phyloP scores from a whole-genome alignment of 2,797 vertebrate genomes.

The Crax fasciolata region DNA sequence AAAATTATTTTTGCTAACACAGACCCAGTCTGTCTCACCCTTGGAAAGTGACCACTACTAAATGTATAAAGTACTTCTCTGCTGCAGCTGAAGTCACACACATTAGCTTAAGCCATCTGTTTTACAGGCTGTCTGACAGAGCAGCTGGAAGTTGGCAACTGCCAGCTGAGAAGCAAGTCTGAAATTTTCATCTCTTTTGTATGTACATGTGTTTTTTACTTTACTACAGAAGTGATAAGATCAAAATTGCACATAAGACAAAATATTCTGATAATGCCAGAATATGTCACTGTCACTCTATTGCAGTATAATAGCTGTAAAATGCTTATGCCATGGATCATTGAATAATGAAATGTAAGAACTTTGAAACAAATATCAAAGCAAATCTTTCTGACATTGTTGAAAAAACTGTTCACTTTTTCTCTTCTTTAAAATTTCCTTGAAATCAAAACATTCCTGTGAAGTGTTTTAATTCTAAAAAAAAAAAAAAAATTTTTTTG shows the following conservation, averaged over 20 bases:
- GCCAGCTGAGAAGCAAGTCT: neutral
- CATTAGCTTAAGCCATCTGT: neutral
- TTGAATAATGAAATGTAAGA: conserved; percentile 2
- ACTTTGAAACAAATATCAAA: neutral
- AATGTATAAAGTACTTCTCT: neutral
- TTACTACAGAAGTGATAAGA: neutral
- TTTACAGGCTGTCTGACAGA: neutral
- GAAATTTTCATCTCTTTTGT: neutral
- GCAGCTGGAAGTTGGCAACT: neutral
- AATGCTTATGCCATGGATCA: neutral
- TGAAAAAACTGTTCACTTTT: neutral
- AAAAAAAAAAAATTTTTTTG: neutral
- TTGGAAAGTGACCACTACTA: neutral
- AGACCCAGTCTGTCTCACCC: neutral
- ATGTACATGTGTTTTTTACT: neutral
- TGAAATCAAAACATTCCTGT: conserved; percentile 37
- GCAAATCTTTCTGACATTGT: neutral
- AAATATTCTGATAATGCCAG: neutral
- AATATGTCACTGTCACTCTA: neutral
- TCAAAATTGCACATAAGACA: neutral
- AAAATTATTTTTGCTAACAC: neutral
- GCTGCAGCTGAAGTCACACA: neutral
- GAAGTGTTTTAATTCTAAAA: neutral
- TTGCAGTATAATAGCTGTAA: neutral
- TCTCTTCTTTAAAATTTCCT: conserved; percentile 41